phyloP scores from a whole-genome alignment of 2,888 invertebrate species.

The Himalopsyche japonica region DNA sequence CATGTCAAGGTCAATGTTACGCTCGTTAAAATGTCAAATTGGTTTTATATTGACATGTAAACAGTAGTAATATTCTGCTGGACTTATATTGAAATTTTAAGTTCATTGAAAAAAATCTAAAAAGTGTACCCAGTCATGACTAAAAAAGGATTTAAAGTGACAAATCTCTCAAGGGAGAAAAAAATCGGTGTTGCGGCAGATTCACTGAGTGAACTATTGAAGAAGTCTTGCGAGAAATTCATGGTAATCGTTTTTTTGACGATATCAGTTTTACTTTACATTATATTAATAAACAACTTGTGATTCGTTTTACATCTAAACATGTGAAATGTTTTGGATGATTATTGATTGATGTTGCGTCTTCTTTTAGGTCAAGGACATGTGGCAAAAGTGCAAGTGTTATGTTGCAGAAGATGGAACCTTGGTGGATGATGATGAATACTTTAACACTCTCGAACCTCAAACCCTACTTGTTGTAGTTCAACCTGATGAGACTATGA shows the following conservation, averaged over 20 bases:
- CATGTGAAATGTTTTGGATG: not conserved
- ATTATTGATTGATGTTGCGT: conserved; percentile 2
- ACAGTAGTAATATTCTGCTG: not conserved
- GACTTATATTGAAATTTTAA: not conserved
- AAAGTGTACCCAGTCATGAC: conserved; percentile 45
- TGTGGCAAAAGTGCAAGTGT: conserved; percentile 55
- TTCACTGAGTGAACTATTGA: conserved; percentile 66
- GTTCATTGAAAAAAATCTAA: not conserved
- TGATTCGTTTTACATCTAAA: not conserved
- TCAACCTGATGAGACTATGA: conserved; percentile 58
- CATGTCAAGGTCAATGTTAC: conserved; percentile 39
- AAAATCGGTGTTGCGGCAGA: conserved; percentile 74
- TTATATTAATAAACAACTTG: not conserved
- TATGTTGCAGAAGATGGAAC: conserved; percentile 71
- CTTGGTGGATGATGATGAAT: conserved; percentile 74
- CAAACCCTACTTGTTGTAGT: conserved; percentile 74
- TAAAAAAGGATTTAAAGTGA: conserved; percentile 74
- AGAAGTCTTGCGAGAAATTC: conserved; percentile 70
- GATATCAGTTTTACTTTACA: not conserved
- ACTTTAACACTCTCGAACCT: conserved; percentile 71
- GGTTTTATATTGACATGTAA: not conserved
- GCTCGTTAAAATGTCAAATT: not conserved
- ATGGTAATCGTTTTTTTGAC: conserved; percentile 52
- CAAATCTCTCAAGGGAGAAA: conserved; percentile 67
- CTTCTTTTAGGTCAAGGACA: conserved; percentile 56